Base-by-base conservation (phyloP, 2,113 vertebrate species). In the Corythaeola cristata region DNA sequence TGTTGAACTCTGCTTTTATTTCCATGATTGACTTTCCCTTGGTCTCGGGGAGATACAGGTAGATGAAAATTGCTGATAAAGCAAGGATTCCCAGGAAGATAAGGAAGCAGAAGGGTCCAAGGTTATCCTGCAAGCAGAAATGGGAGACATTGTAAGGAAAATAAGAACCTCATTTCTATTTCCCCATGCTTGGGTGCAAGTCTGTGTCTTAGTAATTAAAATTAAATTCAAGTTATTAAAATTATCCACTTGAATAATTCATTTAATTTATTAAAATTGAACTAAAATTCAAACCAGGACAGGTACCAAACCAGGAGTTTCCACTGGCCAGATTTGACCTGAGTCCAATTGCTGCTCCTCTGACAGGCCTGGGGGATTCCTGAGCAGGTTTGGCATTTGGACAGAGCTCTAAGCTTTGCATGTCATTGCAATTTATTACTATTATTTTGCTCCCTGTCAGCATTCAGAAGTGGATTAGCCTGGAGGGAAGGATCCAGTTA, bases 101-200 rank as follows among this genome's bases (percentile, higher is more conserved):
- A 33, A 99, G 97, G 93, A 99, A 99, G 95, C 98, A 98, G 87
- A 98, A 98, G 80, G 97, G 96, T 32, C 97, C 92, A 56, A 99
- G 95, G 35, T 98, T 91, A 30, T 98, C 97, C 99, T 99, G 97
- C 22, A 91, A 96, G 71, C 14, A 96, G 58, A 96, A 90, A 69
- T 68, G 26, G 6, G 5, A 80, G 35, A 47, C 11, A 16, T 5
- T 12, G 6, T 90, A 56, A 89, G 28, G 56, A 72, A 85, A 89
- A 82, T 9, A 32, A 64, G 26, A 60, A 87, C 32, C 21, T 71
- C 0, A 30, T 79, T 91, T 85, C 19, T 83, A 3, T 81, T 76
- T 86, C 32, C 22, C 37, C 56, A 4, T 8, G 16, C 30, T 78
- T 64, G 33, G 53, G 11, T 56, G 33, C 58, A 89, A 89, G 33